Percentiles rank a stretch among this genome's conserved stretches.
phyloP scores from a whole-genome alignment of 2,888 invertebrate genomes.

The Melipona beecheii region DNA sequence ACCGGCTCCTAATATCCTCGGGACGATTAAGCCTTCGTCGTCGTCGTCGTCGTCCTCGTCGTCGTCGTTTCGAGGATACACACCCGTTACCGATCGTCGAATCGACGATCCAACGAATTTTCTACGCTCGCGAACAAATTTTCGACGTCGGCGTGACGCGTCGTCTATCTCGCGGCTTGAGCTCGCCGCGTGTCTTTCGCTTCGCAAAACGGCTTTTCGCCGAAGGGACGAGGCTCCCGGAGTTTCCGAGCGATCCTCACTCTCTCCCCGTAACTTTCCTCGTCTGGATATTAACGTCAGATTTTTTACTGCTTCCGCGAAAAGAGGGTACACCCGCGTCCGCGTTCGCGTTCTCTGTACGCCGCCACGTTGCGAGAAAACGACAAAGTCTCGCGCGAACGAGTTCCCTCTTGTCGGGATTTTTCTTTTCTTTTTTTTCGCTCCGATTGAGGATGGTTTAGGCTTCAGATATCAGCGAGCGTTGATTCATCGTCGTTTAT shows the following conservation, averaged over 20 bases:
- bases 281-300: conserved; percentile 7
- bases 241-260: not conserved
- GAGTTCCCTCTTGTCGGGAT: conserved; percentile 2
- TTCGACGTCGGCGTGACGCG: not conserved
- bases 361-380: conserved; percentile 7
- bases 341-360: not conserved
- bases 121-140: not conserved
- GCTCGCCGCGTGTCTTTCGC: conserved; percentile 9
- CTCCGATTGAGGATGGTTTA: too few relatives aligned
- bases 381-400: conserved; percentile 15
- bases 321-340: not conserved
- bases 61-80: too few relatives aligned
- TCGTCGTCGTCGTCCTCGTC: not conserved
- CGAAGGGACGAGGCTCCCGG: conserved; percentile 21
- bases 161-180: too few relatives aligned
- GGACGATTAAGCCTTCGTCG: conserved; percentile 39
- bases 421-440: not conserved
- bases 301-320: conserved; percentile 53
- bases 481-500: too few relatives aligned
- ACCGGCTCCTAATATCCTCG: conserved; percentile 61
- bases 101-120: not conserved
- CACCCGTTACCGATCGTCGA: conserved; percentile 13
- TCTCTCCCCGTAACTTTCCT: not conserved
- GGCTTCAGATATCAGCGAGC: too few relatives aligned
- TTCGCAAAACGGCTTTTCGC: conserved; percentile 21